Evolutionary conservation across 92 coral and sea anemone species (phyloP), one percentile per base, ranked within the genome.

Genomic region (Muricea muricata): DNA sequence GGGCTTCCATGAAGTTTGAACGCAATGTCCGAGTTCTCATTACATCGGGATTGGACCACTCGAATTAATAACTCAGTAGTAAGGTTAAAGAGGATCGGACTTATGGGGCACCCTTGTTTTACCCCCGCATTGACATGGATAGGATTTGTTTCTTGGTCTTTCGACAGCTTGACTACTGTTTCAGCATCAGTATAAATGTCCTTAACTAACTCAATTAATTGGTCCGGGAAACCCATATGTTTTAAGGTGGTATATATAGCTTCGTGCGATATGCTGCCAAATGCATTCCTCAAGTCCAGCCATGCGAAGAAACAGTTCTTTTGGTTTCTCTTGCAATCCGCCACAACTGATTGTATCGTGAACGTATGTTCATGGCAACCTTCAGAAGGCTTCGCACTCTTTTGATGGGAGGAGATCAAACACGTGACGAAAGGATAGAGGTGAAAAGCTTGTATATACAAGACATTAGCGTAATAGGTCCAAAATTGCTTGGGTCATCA

Each of bases 281-380:
- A 80, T 25, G 77, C 76, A n/a, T 80, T 80, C 9, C 65, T 37
- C 21, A 80, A 72, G 37, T 80, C 75, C 15, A 80, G 76, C 85
- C 77, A 80, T 21, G 76, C 76, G 1, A 65, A 20, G 57, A 24
- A 80, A 25, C 65, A 40, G 42, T 80, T 65, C 11, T 80, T 80
- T 2, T 29, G 76, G 11, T 63, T 45, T 33, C 85, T 54, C 14
- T 75, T 45, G 61, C 54, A 54, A 13, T 80, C 85, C 7, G 55
- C 65, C 3, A 80, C 29, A 12, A 70, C 15, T 21, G 85, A 65
- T 24, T 80, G 85, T 18, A 65, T 41, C 0, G 56, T 18, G 24
- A 73, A 84, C 0, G 79, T 73, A 12, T 84, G 87, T 48, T 84
- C 87, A 25, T 67, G 30, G 32, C 82, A 84, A 24, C 82, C 87